A percentile compares a stretch with the other conserved stretches of the same genome.
Evolutionary conservation across 2,113 vertebrate species (phyloP).

Genomic region (Menidia beryllina): DNA sequence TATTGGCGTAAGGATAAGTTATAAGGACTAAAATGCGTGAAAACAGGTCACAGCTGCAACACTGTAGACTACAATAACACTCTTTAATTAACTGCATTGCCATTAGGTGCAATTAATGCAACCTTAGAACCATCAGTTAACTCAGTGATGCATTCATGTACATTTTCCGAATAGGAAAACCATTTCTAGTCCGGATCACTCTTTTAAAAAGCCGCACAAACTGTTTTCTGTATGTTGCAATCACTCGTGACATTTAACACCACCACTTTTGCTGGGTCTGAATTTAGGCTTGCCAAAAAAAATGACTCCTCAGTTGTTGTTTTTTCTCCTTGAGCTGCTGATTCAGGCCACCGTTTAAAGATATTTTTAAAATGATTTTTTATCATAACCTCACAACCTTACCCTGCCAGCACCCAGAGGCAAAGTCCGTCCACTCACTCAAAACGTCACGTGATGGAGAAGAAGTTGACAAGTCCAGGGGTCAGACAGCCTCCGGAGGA

Average conservation of each 20-base stretch:
- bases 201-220: too few species aligned
- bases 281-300: constrained; percentile 44
- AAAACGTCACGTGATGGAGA: constrained; percentile 45
- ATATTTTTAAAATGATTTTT: neutral
- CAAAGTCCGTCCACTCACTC: constrained; percentile 62
- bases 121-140: neutral
- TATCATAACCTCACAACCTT: neutral
- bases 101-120: neutral
- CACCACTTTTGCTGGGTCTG: constrained; percentile 55
- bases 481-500: constrained; percentile 45
- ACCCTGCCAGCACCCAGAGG: constrained; percentile 12
- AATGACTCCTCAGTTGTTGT: constrained; percentile 31
- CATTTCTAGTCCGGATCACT: too few species aligned
- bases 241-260: constrained; percentile 47
- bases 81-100: neutral
- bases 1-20: constrained; percentile 8
- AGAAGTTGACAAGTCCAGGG: constrained; percentile 52
- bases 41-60: neutral
- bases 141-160: neutral
- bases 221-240: constrained; percentile 35
- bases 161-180: neutral
- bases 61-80: neutral
- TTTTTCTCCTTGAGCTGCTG: constrained; percentile 11
- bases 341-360: constrained; percentile 8
- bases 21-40: neutral